Evolutionary conservation across 92 coral and sea anemone genomes (phyloP), one percentile per base, ranked within the genome.

Genomic region (Epizoanthus ramosus): DNA sequence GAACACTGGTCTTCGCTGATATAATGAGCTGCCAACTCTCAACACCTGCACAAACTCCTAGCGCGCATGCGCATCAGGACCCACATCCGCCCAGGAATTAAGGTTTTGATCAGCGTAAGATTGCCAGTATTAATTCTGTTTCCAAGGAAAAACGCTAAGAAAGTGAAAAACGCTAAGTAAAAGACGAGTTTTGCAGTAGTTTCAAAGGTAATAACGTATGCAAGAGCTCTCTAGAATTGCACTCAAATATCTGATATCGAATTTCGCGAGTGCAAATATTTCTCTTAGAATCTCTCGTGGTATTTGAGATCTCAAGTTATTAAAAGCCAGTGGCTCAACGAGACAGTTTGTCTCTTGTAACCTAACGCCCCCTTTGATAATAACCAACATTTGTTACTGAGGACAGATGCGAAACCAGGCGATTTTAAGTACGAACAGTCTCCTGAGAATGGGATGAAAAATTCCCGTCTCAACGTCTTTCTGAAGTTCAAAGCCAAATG

Each of bases 1-100:
- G 94, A 91, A 84, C 94, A 87, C 90, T 71, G 67, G 80, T 83
- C 84, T 83, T 80, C 83, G 83, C 90, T 87, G 69, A 83, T 75
- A 92, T 90, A 93, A 87, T 91, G 95, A 92, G 88, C 95, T 91
- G 85, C 92, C 94, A 81, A 81, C 76, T 84, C 73, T n/a, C 22
- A 84, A 85, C 98, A 93, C 98, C 98, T 93, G 98, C 98, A 84
- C 57, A 45, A 47, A 67, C 9, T 31, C 83, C 72, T 43, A 70
- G 67, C 68, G 87, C 89, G 98, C 98, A 91, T 93, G 98, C 83
- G 79, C 89, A 43, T 14, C 43, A 74, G 63, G 19, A 85, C 57
- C 66, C 80, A 63, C 93, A 87, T 89, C 93, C 80, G 89, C 88
- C 80, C 83, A 88, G 87, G 91, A 92, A 83, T 86, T 83, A 21